Conservation (phyloP, 2,888 invertebrate genomes). For the Drosophila lacicola region DNA sequence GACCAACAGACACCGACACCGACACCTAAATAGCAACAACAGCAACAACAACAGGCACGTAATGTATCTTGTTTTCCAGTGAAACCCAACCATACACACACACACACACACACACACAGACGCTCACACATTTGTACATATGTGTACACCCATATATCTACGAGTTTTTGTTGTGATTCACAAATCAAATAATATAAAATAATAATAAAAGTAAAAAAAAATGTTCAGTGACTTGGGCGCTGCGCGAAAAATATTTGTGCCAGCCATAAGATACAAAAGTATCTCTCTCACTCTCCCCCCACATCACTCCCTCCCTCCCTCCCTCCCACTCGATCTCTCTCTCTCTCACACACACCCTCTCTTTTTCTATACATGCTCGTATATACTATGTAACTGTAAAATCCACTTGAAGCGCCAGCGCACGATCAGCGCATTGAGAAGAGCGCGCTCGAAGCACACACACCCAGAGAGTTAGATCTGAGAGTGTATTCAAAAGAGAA, state of each 20-base stretch:
- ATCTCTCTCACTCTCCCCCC: slow-evolving; percentile 17
- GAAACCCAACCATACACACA: slow-evolving; percentile 48
- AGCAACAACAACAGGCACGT: slow-evolving; percentile 27
- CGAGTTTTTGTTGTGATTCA: slow-evolving; percentile 67
- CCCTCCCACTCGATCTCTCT: slow-evolving; percentile 10
- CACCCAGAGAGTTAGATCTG: slow-evolving; percentile 40
- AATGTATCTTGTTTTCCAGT: slow-evolving; percentile 69
- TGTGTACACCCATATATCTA: slow-evolving; percentile 20
- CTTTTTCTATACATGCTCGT: slow-evolving; percentile 23
- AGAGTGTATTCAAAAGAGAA: not conserved
- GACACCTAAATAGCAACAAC: slow-evolving; percentile 41
- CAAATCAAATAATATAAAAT: slow-evolving; percentile 75
- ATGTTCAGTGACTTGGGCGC: slow-evolving; percentile 60
- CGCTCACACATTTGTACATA: not conserved
- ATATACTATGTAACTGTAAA: slow-evolving; percentile 72
- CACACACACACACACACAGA: slow-evolving; percentile 23
- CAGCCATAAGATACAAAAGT: slow-evolving; percentile 68
- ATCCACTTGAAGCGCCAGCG: slow-evolving; percentile 68
- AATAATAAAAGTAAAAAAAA: slow-evolving; percentile 59
- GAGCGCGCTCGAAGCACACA: slow-evolving; percentile 16
- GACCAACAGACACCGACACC: slow-evolving; percentile 69
- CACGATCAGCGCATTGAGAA: slow-evolving; percentile 55
- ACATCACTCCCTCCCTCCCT: not conserved
- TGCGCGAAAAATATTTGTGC: slow-evolving; percentile 76
- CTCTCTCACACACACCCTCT: slow-evolving; percentile 15